A percentile compares a stretch with the other conserved stretches of the same genome.
phyloP scores from a whole-genome alignment of 2,888 invertebrate species.

The Microdon myrmicae region DNA sequence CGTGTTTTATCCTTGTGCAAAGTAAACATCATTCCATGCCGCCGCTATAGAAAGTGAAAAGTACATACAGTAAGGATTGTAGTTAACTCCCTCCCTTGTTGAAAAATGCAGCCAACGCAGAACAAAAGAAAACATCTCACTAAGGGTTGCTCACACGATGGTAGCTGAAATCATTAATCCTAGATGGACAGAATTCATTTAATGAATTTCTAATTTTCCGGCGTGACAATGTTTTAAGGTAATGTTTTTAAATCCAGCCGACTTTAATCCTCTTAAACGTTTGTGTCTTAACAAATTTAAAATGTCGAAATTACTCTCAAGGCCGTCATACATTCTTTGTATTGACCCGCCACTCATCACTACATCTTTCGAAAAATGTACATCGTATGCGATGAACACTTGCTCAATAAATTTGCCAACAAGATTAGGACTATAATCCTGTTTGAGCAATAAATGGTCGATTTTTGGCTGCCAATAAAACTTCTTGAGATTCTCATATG shows the following conservation, averaged over 20 bases:
- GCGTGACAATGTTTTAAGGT: constrained; percentile 4
- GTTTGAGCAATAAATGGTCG: constrained; percentile 46
- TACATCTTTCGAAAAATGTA: too few species aligned
- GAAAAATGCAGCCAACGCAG: constrained; percentile 19
- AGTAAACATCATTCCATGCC: constrained; percentile 39
- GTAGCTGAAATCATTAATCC: constrained; percentile 20
- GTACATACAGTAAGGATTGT: constrained; percentile 20
- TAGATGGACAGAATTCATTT: constrained; percentile 19
- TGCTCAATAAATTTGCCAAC: constrained; percentile 49
- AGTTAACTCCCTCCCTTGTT: constrained; percentile 20
- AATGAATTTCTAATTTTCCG: constrained; percentile 16
- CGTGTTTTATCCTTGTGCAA: constrained; percentile 39
- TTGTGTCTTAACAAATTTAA: too few species aligned
- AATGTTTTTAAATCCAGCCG: too few species aligned
- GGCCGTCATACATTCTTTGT: too few species aligned
- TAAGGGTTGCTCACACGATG: constrained; percentile 25
- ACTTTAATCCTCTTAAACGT: too few species aligned
- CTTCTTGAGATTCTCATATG: constrained; percentile 25
- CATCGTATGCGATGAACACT: constrained; percentile 31
- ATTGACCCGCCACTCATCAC: too few species aligned
- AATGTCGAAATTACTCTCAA: too few species aligned
- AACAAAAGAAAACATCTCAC: constrained; percentile 8
- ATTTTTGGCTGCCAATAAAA: constrained; percentile 40
- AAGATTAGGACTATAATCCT: constrained; percentile 49
- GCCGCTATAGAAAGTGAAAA: constrained; percentile 11